Conservation (phyloP, 1,140 invertebrate genomes). For the Eriosoma lanigerum region DNA sequence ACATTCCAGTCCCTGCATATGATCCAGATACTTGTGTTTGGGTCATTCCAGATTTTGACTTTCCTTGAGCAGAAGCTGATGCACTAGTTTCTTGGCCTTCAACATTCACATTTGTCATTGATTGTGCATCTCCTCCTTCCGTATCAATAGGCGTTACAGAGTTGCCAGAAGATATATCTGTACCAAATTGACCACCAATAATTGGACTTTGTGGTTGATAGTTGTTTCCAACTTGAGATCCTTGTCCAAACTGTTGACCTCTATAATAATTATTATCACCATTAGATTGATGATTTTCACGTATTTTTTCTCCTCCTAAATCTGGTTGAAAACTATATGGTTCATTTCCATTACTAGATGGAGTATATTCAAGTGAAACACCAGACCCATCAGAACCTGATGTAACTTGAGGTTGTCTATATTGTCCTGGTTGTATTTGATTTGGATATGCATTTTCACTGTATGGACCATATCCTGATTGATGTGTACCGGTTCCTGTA, state of each 20-base stretch:
- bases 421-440: neutral
- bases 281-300: neutral
- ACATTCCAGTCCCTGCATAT: conserved; percentile 73
- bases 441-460: neutral
- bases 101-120: conserved; percentile 70
- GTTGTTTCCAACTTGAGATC: neutral
- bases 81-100: conserved; percentile 71
- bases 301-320: neutral
- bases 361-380: neutral
- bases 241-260: neutral
- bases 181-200: conserved; percentile 21
- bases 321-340: neutral
- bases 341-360: neutral
- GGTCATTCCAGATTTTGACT: conserved; percentile 69
- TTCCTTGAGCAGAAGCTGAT: conserved; percentile 72
- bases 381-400: neutral
- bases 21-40: conserved; percentile 78
- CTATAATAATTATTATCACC: conserved; percentile 1
- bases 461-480: neutral
- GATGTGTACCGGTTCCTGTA: neutral
- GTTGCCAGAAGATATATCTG: conserved; percentile 18
- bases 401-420: neutral
- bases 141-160: conserved; percentile 12
- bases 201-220: neutral
- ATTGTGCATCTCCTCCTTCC: conserved; percentile 67